Evolutionary conservation across 2,113 vertebrate species (phyloP).

Genomic region (Centrocercus urophasianus): DNA sequence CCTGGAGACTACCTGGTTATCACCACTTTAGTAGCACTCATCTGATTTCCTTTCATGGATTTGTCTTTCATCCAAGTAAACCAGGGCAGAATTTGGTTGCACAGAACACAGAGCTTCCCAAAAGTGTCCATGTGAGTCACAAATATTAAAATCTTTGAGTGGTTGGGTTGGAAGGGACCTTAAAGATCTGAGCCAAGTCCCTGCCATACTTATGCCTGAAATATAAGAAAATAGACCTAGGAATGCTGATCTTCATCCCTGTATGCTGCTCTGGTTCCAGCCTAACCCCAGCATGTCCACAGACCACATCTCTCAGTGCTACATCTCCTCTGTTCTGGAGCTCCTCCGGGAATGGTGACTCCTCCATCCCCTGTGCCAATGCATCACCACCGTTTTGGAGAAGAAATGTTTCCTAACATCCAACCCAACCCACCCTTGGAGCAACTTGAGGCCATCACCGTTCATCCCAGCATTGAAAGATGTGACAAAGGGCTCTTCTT

Average conservation of each 20-base stretch:
- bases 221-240: neutral
- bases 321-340: too few relatives aligned
- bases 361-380: too few relatives aligned
- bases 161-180: neutral
- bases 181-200: neutral
- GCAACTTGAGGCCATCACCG: too few relatives aligned
- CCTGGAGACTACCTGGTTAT: neutral
- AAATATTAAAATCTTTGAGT: neutral
- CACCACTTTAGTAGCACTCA: neutral
- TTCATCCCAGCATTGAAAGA: neutral
- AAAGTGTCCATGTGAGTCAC: rapidly evolving
- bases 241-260: neutral
- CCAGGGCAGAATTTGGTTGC: neutral
- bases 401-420: too few relatives aligned
- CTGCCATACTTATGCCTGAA: rapidly evolving
- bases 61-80: neutral
- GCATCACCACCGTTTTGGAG: too few relatives aligned
- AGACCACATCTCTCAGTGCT: too few relatives aligned
- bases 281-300: too few relatives aligned
- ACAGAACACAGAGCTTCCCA: neutral
- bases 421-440: too few relatives aligned
- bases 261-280: neutral
- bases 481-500: neutral
- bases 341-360: too few relatives aligned
- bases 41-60: neutral